These are phyloP conservation scores for Alethe castanea DNA, from an alignment of 2,113 vertebrate species.

Conservation along the genomic window DNA sequence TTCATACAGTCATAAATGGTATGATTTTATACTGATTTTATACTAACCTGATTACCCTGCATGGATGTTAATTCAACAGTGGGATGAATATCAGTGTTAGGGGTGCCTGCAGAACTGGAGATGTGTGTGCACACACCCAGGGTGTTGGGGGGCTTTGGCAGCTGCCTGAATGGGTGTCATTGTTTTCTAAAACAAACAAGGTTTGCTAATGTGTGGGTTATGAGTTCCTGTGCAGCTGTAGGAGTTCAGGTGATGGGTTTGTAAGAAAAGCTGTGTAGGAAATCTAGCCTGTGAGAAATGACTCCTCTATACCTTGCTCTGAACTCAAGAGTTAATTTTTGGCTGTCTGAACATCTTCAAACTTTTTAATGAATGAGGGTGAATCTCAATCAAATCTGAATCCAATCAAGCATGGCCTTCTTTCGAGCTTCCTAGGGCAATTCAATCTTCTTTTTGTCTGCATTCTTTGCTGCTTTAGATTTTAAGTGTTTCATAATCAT, in stretches of 20 bases:
- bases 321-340: neutral
- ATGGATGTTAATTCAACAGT: neutral
- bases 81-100: neutral
- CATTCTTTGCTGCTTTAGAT: neutral
- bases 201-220: neutral
- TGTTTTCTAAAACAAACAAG: neutral
- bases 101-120: neutral
- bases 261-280: neutral
- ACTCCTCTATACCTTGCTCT: neutral
- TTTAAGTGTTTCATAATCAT: neutral
- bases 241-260: neutral
- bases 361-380: neutral
- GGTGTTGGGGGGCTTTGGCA: neutral
- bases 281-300: neutral
- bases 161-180: neutral
- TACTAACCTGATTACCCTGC: neutral
- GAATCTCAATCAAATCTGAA: neutral
- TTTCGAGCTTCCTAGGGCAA: neutral
- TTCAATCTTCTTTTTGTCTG: neutral
- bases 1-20: neutral
- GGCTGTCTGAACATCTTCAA: neutral
- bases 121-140: rapidly evolving
- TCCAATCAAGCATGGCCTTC: neutral
- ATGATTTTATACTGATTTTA: neutral
- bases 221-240: neutral